Conservation (phyloP, 1,140 invertebrate species). For the Eufriesea mexicana region DNA sequence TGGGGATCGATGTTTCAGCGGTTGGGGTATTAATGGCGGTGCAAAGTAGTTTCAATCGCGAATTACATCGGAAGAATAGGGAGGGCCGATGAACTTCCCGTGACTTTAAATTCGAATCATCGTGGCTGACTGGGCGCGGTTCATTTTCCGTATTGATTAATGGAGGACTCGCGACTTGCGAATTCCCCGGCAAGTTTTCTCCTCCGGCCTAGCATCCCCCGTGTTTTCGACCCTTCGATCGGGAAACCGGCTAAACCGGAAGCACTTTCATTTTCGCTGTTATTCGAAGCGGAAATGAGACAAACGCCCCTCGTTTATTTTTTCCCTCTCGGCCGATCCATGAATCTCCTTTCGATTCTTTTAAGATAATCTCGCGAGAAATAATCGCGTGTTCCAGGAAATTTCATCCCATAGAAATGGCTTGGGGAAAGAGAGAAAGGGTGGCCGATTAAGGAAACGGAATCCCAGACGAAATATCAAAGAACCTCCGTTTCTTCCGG, state of each 20-base stretch:
- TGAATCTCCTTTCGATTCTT: not conserved
- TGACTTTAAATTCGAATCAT: constrained; percentile 10
- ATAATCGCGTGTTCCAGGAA: no score
- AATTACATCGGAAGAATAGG: not conserved
- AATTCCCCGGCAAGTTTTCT: not conserved
- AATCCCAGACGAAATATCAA: no score
- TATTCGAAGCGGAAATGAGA: constrained; percentile 9
- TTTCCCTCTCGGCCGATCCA: not conserved
- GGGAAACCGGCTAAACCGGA: constrained; percentile 2
- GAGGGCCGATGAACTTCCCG: not conserved
- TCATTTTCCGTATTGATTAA: constrained; percentile 21
- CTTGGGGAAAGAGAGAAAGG: no score
- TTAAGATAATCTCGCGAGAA: no score
- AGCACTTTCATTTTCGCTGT: constrained; percentile 15
- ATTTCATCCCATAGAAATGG: no score
- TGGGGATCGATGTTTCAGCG: not conserved
- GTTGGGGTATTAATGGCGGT: not conserved
- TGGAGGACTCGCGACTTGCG: not conserved
- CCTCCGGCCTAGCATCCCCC: no score
- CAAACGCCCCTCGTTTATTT: not conserved
- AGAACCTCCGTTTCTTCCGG: no score
- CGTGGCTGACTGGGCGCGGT: not conserved
- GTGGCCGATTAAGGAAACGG: no score
- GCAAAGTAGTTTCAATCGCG: not conserved
- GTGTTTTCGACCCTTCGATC: not conserved